Conservation (phyloP, 2,113 vertebrate genomes). For the Anolis carolinensis region DNA sequence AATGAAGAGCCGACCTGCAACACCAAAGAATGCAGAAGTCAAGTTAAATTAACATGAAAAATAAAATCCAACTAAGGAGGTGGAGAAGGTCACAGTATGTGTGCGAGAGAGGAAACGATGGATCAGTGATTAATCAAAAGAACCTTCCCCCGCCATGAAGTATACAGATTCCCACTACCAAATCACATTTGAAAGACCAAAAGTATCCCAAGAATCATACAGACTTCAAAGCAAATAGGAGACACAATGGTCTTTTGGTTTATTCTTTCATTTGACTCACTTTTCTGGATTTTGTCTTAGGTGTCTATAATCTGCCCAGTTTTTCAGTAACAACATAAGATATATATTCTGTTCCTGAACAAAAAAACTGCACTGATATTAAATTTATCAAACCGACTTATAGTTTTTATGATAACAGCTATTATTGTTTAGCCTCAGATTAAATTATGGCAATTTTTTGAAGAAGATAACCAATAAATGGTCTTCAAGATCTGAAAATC, state of each 20-base stretch:
- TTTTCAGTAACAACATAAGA: not conserved
- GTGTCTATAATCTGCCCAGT: not conserved
- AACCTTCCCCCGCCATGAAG: conserved; percentile 31
- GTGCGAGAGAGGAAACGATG: conserved; percentile 29
- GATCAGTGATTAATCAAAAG: not conserved
- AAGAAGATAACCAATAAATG: not conserved
- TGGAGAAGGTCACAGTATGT: conserved; percentile 45
- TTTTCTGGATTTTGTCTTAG: not conserved
- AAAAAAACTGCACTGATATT: not conserved
- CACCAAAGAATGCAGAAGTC: conserved; percentile 65
- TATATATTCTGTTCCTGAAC: not conserved
- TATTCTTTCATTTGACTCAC: conserved; percentile 35
- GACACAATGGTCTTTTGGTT: not conserved
- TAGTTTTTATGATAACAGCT: not conserved
- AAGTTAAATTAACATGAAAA: conserved; percentile 64
- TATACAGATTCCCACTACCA: conserved; percentile 23
- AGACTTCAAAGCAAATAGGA: conserved; percentile 26
- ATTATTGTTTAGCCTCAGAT: not conserved
- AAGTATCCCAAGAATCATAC: conserved; percentile 45
- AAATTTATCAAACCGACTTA: conserved; percentile 1
- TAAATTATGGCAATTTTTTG: not conserved
- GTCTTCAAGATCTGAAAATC: not conserved
- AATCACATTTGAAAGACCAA: conserved; percentile 29
- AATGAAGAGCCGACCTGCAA: conserved; percentile 68
- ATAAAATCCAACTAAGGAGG: conserved; percentile 50